Evolutionary conservation across 2,888 invertebrate species (phyloP), one percentile per base, ranked within the genome.

Genomic region (Selenia dentaria): DNA sequence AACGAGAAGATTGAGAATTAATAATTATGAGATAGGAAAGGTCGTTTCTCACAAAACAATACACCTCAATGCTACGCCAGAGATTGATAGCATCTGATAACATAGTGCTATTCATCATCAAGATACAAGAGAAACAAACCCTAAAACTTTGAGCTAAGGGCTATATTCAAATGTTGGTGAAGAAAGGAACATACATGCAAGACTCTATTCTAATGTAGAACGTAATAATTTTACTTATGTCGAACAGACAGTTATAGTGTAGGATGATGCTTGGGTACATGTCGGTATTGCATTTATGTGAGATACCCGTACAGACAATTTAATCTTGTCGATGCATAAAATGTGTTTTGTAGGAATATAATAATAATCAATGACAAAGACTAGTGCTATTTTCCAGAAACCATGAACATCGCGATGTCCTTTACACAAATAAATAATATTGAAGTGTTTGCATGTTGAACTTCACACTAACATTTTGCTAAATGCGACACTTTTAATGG

Each of bases 21-120:
- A 43, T 44, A 68, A 75, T 60, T 61, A 41, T 37, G 42, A 56
- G 63, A 64, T 59, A 65, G 53, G 54, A 57, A 61, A 70, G 64
- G 67, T 69, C 54, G 57, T 56, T 57, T 70, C 64, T 64, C 71
- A 71, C 64, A 54, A 63, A 56, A 64, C 64, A 66, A 60, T 59
- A 57, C 61, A 59, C 59, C 61, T 67, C 70, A 62, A 67, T 70
- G 62, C 56, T 64, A 57, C 42, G 38, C 47, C 48, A 47, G 55
- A 70, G 67, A 74, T 74, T 69, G 67, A 76, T 75, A 67, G 63
- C 61, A 59, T 65, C 62, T 62, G 64, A 69, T 70, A 74, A 63
- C 53, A 34, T 47, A 36, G 49, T 50, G 61, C 59, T 65, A 70
- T 70, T 67, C 16, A 33, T 47, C 32, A 29, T 24, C 6, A 39